These are phyloP conservation scores for Cherax destructor DNA, from an alignment of 1,140 invertebrate genomes.

Conservation along the genomic window DNA sequence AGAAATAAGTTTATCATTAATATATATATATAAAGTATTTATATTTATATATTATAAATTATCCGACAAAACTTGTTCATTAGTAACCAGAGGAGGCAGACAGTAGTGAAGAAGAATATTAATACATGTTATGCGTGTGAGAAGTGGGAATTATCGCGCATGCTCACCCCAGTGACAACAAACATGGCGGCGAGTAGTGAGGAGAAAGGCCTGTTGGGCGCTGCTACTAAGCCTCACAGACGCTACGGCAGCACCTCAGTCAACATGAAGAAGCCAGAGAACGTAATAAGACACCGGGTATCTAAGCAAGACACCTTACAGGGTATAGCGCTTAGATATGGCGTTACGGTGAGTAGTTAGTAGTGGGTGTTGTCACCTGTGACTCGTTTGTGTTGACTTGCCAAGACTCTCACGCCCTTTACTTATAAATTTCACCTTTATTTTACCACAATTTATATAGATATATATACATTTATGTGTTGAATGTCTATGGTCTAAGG, in stretches of 20 bases:
- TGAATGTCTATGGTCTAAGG: no score
- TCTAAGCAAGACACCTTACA: constrained; percentile 71
- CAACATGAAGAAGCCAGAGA: constrained; percentile 72
- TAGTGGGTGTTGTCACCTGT: background rate
- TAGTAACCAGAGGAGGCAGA: background rate
- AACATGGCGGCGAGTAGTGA: constrained; percentile 71
- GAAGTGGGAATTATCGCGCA: constrained; percentile 29
- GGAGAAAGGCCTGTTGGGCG: constrained; percentile 71
- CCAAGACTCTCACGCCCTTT: background rate
- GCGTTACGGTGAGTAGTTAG: constrained; percentile 65
- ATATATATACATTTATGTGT: no score
- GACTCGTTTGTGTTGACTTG: no score
- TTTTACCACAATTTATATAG: no score
- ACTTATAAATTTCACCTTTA: background rate
- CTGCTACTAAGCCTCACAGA: constrained; percentile 66
- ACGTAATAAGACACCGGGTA: constrained; percentile 67
- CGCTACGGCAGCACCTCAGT: constrained; percentile 72
- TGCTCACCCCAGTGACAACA: constrained; percentile 27
- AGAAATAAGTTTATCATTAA: background rate
- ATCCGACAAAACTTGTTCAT: background rate
- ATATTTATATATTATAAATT: background rate
- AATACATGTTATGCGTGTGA: background rate
- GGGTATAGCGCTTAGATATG: constrained; percentile 71
- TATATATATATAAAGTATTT: background rate
- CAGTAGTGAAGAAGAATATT: no score